These are phyloP conservation scores for Tetramorium alpestre DNA, from an alignment of 1,140 invertebrate genomes.

Conservation along the genomic window DNA sequence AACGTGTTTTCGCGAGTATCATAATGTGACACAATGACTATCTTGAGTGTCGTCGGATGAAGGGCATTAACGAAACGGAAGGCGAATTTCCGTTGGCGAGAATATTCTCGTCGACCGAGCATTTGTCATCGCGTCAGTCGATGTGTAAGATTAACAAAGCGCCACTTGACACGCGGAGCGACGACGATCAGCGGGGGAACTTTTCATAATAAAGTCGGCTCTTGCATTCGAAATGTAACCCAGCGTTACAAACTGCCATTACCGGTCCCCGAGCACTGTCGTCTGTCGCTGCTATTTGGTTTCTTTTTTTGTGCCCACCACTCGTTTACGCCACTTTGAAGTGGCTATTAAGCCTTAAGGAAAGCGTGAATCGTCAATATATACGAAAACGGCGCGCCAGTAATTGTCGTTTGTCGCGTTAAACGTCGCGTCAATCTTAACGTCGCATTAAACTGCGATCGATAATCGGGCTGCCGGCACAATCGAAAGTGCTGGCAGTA, in stretches of 20 bases:
- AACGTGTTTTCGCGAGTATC: background rate
- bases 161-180: slow-evolving; percentile 15
- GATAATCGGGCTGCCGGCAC: background rate
- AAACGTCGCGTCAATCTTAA: slow-evolving; percentile 24
- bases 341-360: background rate
- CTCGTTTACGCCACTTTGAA: background rate
- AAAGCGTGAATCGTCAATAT: slow-evolving; percentile 3
- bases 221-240: slow-evolving; percentile 4
- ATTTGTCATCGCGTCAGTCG: slow-evolving; percentile 71
- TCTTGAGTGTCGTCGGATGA: slow-evolving; percentile 67
- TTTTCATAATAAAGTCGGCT: slow-evolving; percentile 15
- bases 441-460: background rate
- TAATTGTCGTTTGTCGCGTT: slow-evolving; percentile 11
- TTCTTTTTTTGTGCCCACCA: background rate
- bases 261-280: background rate
- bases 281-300: background rate
- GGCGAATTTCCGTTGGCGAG: slow-evolving; percentile 78
- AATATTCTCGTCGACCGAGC: slow-evolving; percentile 76
- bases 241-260: slow-evolving; percentile 15
- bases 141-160: slow-evolving; percentile 62
- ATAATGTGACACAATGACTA: background rate
- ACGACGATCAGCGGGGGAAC: slow-evolving; percentile 4
- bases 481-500: slow-evolving; percentile 41
- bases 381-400: background rate
- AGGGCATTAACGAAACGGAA: slow-evolving; percentile 78